Base-by-base conservation (phyloP, 2,797 vertebrate species). In the Philypnodon macrostomus region DNA sequence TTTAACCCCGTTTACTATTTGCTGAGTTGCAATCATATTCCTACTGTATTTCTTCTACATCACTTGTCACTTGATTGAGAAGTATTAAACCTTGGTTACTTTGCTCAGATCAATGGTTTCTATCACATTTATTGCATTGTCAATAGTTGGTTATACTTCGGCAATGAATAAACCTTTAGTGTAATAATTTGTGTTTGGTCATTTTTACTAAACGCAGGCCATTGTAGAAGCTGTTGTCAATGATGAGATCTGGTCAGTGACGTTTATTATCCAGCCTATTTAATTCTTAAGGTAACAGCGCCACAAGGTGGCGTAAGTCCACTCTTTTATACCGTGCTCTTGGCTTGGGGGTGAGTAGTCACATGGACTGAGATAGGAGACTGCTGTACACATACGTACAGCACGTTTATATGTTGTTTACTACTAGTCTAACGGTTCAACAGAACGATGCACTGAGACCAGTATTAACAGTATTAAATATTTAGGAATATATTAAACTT, bases 101-200 rank as follows among this genome's bases (percentile, higher is more conserved):
- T 79, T 87, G 87, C 55, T 72, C 68, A 86, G 72, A 82, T 82
- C 58, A 32, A 83, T 86, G 83, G 85, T 90, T 91, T 91, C 75
- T 90, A 91, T 91, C 79, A 89, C 83, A 85, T 89, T 35, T 90
- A 90, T 90, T 91, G 90, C 88, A 87, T 85, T 84, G 85, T 85
- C 86, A 86, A 83, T 91, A 90, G 88, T 89, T 87, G 82, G 88
- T 88, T 87, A 89, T 88, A 90, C 86, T 88, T 87, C 86, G 90
- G 84, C 85, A 85, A 90, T 88, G 83, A 91, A 92, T 91, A 92
- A 91, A 88, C 75, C 84, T 74, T 85, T 80, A 88, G 85, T 88
- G 85, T 85, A 80, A 80, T 81, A 52, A 73, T 73, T 75, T 63
- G 62, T 73, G 85, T 80, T 75, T 62, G 69, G 80, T 80, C 39